Conservation (phyloP, 1,140 invertebrate species). For the Lethrus apterus region DNA sequence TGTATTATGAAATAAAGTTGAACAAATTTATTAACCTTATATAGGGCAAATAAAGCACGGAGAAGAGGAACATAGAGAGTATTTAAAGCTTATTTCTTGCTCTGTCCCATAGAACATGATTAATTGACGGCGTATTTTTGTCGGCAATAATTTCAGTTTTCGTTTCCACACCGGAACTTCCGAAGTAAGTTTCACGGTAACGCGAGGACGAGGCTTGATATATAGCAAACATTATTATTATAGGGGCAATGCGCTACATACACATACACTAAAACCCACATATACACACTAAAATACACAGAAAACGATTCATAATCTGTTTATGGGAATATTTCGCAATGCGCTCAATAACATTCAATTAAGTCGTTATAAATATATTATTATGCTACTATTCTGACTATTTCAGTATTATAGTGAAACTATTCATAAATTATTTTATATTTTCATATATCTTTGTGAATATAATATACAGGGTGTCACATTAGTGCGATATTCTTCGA, state of each 20-base stretch:
- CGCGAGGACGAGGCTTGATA: conserved; percentile 27
- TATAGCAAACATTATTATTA: conserved; percentile 20
- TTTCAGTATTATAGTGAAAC: too few relatives aligned
- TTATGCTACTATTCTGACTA: too few relatives aligned
- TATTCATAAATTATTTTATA: too few relatives aligned
- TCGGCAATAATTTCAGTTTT: conserved; percentile 38
- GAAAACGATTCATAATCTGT: too few relatives aligned
- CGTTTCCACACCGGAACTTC: conserved; percentile 38
- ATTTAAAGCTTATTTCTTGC: conserved; percentile 29
- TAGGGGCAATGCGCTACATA: conserved; percentile 15
- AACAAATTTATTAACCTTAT: conserved; percentile 15
- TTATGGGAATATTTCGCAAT: too few relatives aligned
- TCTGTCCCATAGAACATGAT: conserved; percentile 34
- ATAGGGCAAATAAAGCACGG: conserved; percentile 10
- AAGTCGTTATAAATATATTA: too few relatives aligned
- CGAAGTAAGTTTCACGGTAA: conserved; percentile 33
- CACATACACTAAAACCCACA: conserved; percentile 3
- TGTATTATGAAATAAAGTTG: conserved; percentile 15
- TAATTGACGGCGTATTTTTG: conserved; percentile 35
- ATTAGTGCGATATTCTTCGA: too few relatives aligned
- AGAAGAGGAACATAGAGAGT: conserved; percentile 12
- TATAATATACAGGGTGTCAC: too few relatives aligned
- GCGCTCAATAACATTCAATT: too few relatives aligned
- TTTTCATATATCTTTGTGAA: too few relatives aligned
- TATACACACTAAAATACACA: not conserved